Base-by-base conservation (phyloP, 2,888 invertebrate species). In the Torymus texanus region DNA sequence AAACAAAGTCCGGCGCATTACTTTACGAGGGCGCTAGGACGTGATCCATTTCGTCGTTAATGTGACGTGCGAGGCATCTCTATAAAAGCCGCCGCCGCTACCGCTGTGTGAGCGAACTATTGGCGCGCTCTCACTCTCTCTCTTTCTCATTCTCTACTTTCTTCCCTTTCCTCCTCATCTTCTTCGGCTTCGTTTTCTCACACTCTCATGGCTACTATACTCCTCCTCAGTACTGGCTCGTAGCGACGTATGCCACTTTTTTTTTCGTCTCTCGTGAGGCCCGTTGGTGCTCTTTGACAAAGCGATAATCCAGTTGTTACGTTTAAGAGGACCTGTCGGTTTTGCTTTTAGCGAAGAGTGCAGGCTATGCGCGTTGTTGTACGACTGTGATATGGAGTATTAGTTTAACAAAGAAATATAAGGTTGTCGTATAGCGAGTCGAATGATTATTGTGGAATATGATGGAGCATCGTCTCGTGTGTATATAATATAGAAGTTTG, bases 1-100 rank as follows among this genome's bases (percentile, higher is more conserved):
- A 87, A 88, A 88, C 88, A 87, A 88, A 87, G 87, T 88, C 87
- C 86, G 79, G 85, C 82, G 82, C 84, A 87, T 88, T 87, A 85
- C 86, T 89, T 89, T 90, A 90, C 89, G 89, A 88, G 87, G 85
- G 83, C 77, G 81, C 82, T 82, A 84, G 84, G 84, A 89, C 88
- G 89, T 90, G 89, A 88, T 88, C 88, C 89, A 89, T 90, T 88
- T 85, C 84, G 84, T 83, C 86, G 88, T 88, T 89, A 89, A 89
- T 87, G 88, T 85, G 86, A 87, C 85, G 84, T 84, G 84, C 83
- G 80, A 82, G 85, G 85, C 84, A 84, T 86, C 86, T 85, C 87
- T 85, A 87, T 88, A 87, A 89, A 88, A 87, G 84, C 83, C n/a
- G 24, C 66, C 29, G 29, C 29, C 41, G 29, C 29, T 0, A 41